Percentiles rank a stretch among this genome's conserved stretches.
These are phyloP conservation scores for Cryptomyrus ogoouensis DNA, from an alignment of 2,113 vertebrate species.

Conservation along the genomic window DNA sequence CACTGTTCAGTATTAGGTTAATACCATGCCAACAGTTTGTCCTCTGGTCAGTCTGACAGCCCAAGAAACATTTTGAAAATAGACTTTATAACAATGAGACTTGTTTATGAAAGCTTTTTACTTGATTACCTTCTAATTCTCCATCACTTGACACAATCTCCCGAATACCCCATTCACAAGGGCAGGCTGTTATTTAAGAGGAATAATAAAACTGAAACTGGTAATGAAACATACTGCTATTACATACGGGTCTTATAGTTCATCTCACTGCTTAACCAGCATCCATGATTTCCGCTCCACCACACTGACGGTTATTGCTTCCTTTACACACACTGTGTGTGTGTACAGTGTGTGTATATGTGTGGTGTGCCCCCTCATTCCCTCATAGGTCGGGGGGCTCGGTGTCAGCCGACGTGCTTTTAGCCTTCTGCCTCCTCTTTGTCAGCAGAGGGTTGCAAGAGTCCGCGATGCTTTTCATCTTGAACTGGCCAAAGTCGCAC, in stretches of 20 bases:
- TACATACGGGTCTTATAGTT: conserved; percentile 39
- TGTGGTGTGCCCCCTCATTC: conserved; percentile 36
- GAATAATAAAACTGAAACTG: conserved; percentile 53
- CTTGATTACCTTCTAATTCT: conserved; percentile 2
- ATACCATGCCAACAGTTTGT: background rate
- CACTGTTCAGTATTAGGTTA: background rate
- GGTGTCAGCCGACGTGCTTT: conserved; percentile 45
- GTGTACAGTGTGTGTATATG: background rate
- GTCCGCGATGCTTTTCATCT: conserved; percentile 95
- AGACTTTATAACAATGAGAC: conserved; percentile 17
- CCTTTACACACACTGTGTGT: conserved; percentile 44
- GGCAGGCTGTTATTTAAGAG: conserved; percentile 50
- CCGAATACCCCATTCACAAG: conserved; percentile 40
- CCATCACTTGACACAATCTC: conserved; percentile 42
- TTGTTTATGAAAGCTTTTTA: conserved; percentile 19
- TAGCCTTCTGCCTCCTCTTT: conserved; percentile 89
- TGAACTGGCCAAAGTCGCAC: conserved; percentile 95
- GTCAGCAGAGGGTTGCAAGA: conserved; percentile 89
- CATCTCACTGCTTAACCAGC: conserved; percentile 41
- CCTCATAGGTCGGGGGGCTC: conserved; percentile 58
- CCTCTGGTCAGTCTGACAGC: conserved; percentile 6
- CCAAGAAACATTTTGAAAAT: conserved; percentile 29
- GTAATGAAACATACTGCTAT: conserved; percentile 41
- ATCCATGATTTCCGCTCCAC: conserved; percentile 25
- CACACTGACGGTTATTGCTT: conserved; percentile 72